Base-by-base conservation (phyloP, 30 jellyfish, hydroid and myxozoan species). In the Rhopilema esculentum region DNA sequence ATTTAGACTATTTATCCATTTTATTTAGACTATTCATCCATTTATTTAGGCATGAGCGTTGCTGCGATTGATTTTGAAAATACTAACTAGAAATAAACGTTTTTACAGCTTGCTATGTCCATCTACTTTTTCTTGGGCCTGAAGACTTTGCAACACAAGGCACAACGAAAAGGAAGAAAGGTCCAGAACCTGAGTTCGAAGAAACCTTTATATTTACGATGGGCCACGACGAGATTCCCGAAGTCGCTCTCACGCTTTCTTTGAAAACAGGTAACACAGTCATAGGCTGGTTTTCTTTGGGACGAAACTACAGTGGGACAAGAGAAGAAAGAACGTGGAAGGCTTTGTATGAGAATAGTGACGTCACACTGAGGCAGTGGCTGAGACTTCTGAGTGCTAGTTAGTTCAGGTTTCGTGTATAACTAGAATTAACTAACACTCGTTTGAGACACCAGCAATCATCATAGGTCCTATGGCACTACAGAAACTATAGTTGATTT, bases 271-370 rank as follows among this genome's bases (percentile, higher is more conserved):
- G 92, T 20, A 72, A 52, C 57, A 20, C 80, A 28, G 87, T 84
- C 12, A 53, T 84, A 6, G 92, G 92, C 80, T 84, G 92, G 92
- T 84, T 84, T 72, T 84, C 92, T 8, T 79, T 84, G 52, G 92
- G 92, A 12, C 62, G 92, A 79, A 84, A 84, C 57, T 84, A 16
- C 69, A 84, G 87, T 61, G 92, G 92, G 15, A 33, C 49, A 22
- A 71, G 92, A 29, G 92, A 84, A 32, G 92, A 84, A 49, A 71
- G 92, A 15, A 76, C 53, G 50, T 84, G 92, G 92, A 27, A 72
- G 4, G 77, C 80, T 1, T 23, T 84, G 67, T 33, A 26, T 8
- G 87, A 84, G 71, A 71, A 53, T 49, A 71, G 92, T 57, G 92
- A 84, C 57, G 81, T 84, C 27, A 53, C 92, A 0, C 80, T 84